Evolutionary conservation across 2,888 invertebrate species (phyloP), one percentile per base, ranked within the genome.

Genomic region (Agriopis aurantiaria): DNA sequence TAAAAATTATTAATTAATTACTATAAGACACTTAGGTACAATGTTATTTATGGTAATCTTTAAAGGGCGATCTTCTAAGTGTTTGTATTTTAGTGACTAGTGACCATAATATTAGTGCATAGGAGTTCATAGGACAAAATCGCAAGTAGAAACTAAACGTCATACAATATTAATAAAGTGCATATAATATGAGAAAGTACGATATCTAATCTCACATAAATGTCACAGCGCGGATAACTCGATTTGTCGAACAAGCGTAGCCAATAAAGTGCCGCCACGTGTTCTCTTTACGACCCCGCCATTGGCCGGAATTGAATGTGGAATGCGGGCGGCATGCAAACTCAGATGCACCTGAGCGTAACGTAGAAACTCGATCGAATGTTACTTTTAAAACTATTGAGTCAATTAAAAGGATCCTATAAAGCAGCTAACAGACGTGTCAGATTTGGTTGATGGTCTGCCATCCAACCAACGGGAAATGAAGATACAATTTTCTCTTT

Each of bases 301-400:
- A 79, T 84, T 80, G 82, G 78, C 74, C 79, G 85, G 85, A 89
- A 91, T 90, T 88, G 90, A 90, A 90, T 88, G 85, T 80, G 79
- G 81, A 82, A 87, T 87, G 87, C 81, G 84, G 83, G 79, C 75
- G 72, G 88, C 87, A 89, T 88, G 86, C 84, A 87, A 85, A 87
- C 86, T 76, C 17, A 59, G 79, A 80, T 81, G 79, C 65, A 76
- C 62, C 70, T 70, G 66, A n/a, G 8, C 11, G 23, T 69, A 64
- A 14, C 40, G 14, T 11, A 12, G 53, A 52, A 51, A 71, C 63
- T 67, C 70, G 63, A 63, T 66, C 43, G 51, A 55, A 48, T 64
- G 41, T 68, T 40, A 55, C 41, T 68, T 56, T 17, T 61, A 11
- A 3, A 43, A 12, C n/a, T 33, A 33, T 4, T 33, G 3, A 33